A percentile compares a stretch with the other conserved stretches of the same genome.
These are phyloP conservation scores for Drosophila paulistorum DNA, from an alignment of 1,140 invertebrate species.

Conservation along the genomic window DNA sequence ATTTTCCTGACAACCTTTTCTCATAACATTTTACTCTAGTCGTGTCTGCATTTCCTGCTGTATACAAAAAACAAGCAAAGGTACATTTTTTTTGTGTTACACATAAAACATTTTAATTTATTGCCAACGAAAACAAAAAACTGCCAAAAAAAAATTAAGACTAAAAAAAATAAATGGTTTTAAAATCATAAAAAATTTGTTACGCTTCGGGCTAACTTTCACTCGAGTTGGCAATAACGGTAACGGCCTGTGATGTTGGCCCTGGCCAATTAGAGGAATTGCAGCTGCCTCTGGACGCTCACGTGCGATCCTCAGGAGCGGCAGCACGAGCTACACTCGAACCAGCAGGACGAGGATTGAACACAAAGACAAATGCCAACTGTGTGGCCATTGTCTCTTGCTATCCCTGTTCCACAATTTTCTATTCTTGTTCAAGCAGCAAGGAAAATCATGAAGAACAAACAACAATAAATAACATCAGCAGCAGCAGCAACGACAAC, in stretches of 20 bases:
- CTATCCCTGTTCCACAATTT: background rate
- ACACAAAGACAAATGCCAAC: conserved; percentile 23
- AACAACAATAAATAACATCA: background rate
- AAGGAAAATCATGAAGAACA: conserved; percentile 40
- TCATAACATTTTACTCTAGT: background rate
- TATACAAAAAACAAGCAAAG: background rate
- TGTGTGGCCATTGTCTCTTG: conserved; percentile 18
- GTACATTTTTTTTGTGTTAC: conserved; percentile 15
- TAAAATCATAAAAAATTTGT: conserved; percentile 52
- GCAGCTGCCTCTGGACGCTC: conserved; percentile 35
- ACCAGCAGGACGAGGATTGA: conserved; percentile 55
- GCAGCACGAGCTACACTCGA: conserved; percentile 69
- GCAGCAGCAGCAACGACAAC: background rate
- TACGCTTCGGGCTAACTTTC: conserved; percentile 67
- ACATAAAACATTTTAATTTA: conserved; percentile 65
- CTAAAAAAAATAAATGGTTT: conserved; percentile 25
- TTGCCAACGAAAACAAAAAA: conserved; percentile 19
- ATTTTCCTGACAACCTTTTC: background rate
- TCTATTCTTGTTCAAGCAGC: conserved; percentile 55
- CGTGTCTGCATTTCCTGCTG: background rate
- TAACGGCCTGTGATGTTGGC: conserved; percentile 15
- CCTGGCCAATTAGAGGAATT: conserved; percentile 66
- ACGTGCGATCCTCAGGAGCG: conserved; percentile 31
- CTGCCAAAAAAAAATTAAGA: conserved; percentile 28
- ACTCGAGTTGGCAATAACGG: conserved; percentile 43